A percentile compares a stretch with the other conserved stretches of the same genome.
These are phyloP conservation scores for Orthonyx spaldingii DNA, from an alignment of 2,113 vertebrate genomes.

Conservation along the genomic window DNA sequence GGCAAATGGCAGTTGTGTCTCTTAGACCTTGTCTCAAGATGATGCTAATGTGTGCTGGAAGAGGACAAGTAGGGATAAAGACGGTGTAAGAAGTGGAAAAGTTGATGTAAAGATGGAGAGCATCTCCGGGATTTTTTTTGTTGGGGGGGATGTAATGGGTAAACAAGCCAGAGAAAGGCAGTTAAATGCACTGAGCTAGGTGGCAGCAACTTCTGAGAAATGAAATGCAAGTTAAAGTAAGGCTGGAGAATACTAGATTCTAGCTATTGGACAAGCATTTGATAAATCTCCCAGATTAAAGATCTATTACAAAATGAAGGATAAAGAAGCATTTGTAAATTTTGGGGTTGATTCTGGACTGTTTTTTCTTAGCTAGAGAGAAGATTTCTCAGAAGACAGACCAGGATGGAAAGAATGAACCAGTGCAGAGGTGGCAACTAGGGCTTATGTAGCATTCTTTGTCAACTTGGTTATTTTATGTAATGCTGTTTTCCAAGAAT, in stretches of 20 bases:
- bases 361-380: neutral
- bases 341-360: neutral
- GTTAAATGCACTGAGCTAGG: neutral
- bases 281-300: neutral
- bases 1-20: neutral
- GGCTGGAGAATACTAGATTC: neutral
- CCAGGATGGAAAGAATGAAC: neutral
- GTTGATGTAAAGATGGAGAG: neutral
- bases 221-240: neutral
- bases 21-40: neutral
- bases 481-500: neutral
- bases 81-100: neutral
- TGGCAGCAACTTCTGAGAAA: neutral
- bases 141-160: neutral
- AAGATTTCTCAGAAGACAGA: neutral
- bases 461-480: neutral
- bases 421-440: neutral
- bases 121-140: neutral
- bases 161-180: neutral
- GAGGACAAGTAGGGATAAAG: neutral
- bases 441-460: neutral
- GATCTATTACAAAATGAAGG: neutral
- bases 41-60: neutral
- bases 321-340: neutral
- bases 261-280: neutral